Evolutionary conservation across 2,888 invertebrate genomes (phyloP).

Genomic region (Drosophila fulvimacula): DNA sequence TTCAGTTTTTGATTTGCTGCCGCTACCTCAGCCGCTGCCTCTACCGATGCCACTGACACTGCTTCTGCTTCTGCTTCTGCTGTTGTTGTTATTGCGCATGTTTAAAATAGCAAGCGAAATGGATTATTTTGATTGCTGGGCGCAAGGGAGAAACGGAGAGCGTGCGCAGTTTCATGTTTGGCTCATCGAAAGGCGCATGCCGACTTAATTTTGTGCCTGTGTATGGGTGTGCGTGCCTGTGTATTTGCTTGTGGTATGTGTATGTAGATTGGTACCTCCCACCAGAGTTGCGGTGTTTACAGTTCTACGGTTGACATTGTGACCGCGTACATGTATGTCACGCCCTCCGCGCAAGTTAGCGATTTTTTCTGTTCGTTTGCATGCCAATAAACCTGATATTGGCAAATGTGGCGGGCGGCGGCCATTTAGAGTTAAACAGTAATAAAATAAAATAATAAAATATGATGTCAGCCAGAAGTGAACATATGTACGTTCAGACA

Average conservation of each 20-base stretch:
- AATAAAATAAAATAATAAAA: constrained; percentile 61
- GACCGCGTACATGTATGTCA: constrained; percentile 49
- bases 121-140: constrained; percentile 61
- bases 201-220: constrained; percentile 45
- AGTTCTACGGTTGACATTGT: constrained; percentile 69
- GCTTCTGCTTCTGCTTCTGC: constrained; percentile 24
- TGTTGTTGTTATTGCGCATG: constrained; percentile 61
- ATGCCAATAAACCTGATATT: constrained; percentile 54
- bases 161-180: constrained; percentile 11
- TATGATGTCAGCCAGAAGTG: constrained; percentile 55
- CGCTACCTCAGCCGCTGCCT: constrained; percentile 18
- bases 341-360: constrained; percentile 6
- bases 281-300: constrained; percentile 44
- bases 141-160: constrained; percentile 29
- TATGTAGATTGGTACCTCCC: constrained; percentile 33
- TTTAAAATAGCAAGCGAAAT: constrained; percentile 76
- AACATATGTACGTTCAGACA: constrained; percentile 33
- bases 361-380: constrained; percentile 21
- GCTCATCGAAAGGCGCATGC: constrained; percentile 59
- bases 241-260: constrained; percentile 29
- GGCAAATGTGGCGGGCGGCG: constrained; percentile 35
- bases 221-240: constrained; percentile 9
- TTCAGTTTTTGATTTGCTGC: constrained; percentile 66
- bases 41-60: constrained; percentile 31
- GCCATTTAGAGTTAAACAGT: constrained; percentile 35